phyloP scores from a whole-genome alignment of 2,797 vertebrate genomes.

The Octomys mimax region DNA sequence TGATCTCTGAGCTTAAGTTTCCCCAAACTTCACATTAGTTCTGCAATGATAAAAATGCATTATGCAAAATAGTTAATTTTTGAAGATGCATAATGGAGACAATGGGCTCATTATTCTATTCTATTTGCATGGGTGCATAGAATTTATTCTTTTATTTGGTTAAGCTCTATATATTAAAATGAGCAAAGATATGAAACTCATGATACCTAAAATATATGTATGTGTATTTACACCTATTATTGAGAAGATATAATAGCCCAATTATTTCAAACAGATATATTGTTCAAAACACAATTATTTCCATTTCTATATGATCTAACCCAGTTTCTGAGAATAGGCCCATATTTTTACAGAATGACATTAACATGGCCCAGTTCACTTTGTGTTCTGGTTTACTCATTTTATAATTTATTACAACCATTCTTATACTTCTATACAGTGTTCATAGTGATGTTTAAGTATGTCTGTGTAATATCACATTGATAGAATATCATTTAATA shows the following conservation, averaged over 20 bases:
- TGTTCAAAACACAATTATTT: constrained; percentile 49
- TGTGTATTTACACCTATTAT: constrained; percentile 43
- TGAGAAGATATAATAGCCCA: constrained; percentile 51
- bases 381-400: constrained; percentile 44
- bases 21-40: constrained; percentile 62
- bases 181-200: constrained; percentile 44
- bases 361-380: constrained; percentile 16
- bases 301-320: neutral
- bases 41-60: constrained; percentile 60
- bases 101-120: constrained; percentile 44
- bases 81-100: constrained; percentile 38
- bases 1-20: constrained; percentile 23
- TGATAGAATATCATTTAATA: neutral
- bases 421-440: neutral
- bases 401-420: constrained; percentile 61
- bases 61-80: constrained; percentile 57
- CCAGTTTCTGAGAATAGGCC: neutral
- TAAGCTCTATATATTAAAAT: constrained; percentile 59
- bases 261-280: constrained; percentile 58
- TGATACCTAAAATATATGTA: constrained; percentile 55
- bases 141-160: constrained; percentile 61
- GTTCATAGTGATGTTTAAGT: constrained; percentile 38
- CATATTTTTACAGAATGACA: neutral
- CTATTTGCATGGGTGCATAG: constrained; percentile 37
- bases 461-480: constrained; percentile 14